phyloP scores from a whole-genome alignment of 2,888 invertebrate species.

The Germaria angustata region DNA sequence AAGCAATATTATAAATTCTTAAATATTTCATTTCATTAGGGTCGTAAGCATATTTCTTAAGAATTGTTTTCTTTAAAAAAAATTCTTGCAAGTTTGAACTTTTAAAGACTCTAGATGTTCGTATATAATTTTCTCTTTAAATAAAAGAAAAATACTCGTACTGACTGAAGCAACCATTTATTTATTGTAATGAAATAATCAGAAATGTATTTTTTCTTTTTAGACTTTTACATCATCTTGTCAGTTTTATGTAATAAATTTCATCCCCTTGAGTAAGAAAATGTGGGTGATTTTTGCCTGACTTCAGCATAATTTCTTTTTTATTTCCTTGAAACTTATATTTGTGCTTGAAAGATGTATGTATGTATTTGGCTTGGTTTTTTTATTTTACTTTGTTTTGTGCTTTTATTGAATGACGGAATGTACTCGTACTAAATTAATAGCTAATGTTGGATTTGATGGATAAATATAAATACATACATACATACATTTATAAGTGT shows the following conservation, averaged over 20 bases:
- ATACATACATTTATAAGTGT: not conserved
- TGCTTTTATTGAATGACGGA: not conserved
- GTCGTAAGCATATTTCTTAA: not conserved
- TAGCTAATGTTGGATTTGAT: conserved; percentile 35
- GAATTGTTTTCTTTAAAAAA: not conserved
- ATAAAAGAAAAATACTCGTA: not conserved
- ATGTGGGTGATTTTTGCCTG: conserved; percentile 49
- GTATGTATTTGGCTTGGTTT: not conserved
- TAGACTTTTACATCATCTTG: not conserved
- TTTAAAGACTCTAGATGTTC: not conserved
- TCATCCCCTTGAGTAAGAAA: conserved; percentile 27
- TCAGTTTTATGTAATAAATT: conserved; percentile 27
- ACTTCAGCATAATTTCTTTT: conserved; percentile 62
- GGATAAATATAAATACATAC: not conserved
- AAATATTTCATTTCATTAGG: conserved; percentile 40
- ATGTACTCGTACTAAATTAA: not conserved
- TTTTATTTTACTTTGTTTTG: not conserved
- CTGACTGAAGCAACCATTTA: too few relatives aligned
- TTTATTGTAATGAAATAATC: conserved; percentile 16
- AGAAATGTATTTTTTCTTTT: conserved; percentile 10
- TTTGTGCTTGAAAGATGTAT: not conserved
- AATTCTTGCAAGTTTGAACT: not conserved
- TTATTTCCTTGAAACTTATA: conserved; percentile 30
- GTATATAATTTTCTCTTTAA: not conserved
- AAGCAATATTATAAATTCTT: conserved; percentile 31